These are phyloP conservation scores for Callaeas wilsoni DNA, from an alignment of 2,113 vertebrate genomes.

Conservation along the genomic window DNA sequence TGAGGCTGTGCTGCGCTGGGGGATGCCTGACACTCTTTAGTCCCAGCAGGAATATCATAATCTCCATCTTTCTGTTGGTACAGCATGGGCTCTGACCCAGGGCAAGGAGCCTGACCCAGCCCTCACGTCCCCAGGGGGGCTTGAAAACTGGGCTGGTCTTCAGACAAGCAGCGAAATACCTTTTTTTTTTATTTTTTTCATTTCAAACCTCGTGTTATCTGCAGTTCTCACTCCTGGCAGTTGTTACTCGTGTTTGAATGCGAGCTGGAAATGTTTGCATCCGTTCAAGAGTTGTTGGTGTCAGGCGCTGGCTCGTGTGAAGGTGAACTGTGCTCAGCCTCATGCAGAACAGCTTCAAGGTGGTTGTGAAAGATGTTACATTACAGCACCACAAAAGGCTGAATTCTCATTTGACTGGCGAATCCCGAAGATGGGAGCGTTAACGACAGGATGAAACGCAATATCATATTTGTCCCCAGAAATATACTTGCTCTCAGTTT, in stretches of 20 bases:
- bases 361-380: neutral
- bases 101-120: neutral
- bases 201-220: neutral
- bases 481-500: slow-evolving; percentile 11
- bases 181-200: neutral
- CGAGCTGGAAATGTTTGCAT: neutral
- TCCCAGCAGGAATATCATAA: neutral
- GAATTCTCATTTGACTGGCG: neutral
- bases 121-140: neutral
- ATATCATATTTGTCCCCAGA: neutral
- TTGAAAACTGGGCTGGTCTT: neutral
- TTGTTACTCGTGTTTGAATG: neutral
- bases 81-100: neutral
- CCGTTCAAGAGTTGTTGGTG: neutral
- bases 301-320: neutral
- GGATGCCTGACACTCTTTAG: neutral
- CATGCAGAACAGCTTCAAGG: neutral
- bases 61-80: neutral
- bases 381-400: neutral
- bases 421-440: neutral
- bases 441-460: neutral
- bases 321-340: neutral
- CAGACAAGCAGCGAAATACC: neutral
- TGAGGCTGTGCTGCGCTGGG: neutral
- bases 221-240: neutral